Conservation (phyloP, 2,113 vertebrate genomes). For the Nematolebias whitei region DNA sequence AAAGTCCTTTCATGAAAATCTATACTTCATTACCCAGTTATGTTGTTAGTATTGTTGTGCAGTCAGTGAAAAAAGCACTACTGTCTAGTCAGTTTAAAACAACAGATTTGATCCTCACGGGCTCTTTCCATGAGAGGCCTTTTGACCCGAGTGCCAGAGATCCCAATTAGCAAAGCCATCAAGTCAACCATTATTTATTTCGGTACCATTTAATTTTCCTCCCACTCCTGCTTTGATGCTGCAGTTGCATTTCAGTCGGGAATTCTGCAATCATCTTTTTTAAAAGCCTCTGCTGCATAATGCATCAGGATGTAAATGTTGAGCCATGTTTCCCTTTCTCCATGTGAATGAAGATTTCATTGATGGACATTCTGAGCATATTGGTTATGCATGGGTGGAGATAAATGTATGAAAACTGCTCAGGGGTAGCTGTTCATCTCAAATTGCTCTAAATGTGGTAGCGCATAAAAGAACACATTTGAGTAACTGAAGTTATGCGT, state of each 20-base stretch:
- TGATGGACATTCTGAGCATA: slow-evolving; percentile 24
- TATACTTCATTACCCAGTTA: too few species aligned
- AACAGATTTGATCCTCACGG: slow-evolving; percentile 15
- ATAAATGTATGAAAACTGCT: slow-evolving; percentile 25
- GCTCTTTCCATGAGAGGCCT: slow-evolving; percentile 30
- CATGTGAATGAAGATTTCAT: slow-evolving; percentile 53
- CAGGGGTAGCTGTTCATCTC: background rate
- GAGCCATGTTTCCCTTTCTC: slow-evolving; percentile 50
- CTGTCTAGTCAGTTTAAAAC: background rate
- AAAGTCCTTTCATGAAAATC: too few species aligned
- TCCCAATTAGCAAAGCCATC: slow-evolving; percentile 74
- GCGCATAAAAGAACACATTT: slow-evolving; percentile 25
- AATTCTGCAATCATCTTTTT: slow-evolving; percentile 70
- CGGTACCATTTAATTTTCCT: slow-evolving; percentile 71
- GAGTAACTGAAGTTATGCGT: slow-evolving; percentile 15
- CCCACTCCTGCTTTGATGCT: slow-evolving; percentile 71
- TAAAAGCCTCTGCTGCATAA: slow-evolving; percentile 69
- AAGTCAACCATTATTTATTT: slow-evolving; percentile 73
- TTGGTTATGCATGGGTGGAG: slow-evolving; percentile 3
- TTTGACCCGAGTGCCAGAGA: slow-evolving; percentile 64
- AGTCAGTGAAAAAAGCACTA: too few species aligned
- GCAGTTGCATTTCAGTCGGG: slow-evolving; percentile 66
- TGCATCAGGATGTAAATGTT: slow-evolving; percentile 67
- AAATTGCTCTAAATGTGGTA: slow-evolving; percentile 14
- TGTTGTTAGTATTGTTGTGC: too few species aligned